Evolutionary conservation across 2,888 invertebrate genomes (phyloP), one percentile per base, ranked within the genome.

Genomic region (Hyalella azteca): DNA sequence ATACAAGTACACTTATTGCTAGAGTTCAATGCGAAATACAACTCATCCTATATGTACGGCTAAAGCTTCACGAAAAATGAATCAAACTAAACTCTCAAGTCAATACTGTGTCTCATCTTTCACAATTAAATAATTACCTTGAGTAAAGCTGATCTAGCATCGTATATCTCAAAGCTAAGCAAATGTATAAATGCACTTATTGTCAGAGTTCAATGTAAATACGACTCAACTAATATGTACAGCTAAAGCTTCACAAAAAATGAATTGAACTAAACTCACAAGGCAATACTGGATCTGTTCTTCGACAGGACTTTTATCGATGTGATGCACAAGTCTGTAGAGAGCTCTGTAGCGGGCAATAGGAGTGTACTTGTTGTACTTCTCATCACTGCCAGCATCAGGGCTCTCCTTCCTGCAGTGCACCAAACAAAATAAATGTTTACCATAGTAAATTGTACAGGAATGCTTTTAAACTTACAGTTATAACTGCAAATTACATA

Each of bases 271-370:
- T 66, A 48, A 76, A 89, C 91, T 89, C 87, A 93, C 93, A 88
- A 93, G 87, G 77, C 92, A 90, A 87, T 94, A 94, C 85, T 92
- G 92, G 84, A 91, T 90, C 79, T 93, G 89, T 86, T 94, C 93
- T 2, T 90, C 89, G 32, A 85, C 80, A 5, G 82, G 82, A 32
- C 79, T 60, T 7, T 48, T 73, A 15, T 78, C 66, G 41, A 85
- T 77, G 88, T 96, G 94, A 2, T 93, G 92, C 82, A 93, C 88
- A 13, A 95, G 89, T 80, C 91, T 90, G 87, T 93, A 92, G 87
- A 95, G 92, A 82, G 92, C 90, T 85, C 85, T 85, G 82, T 91
- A 91, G 88, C 91, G 92, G 85, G n/a, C 59, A n/a, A 41, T 60
- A 19, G 66, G 66, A 11, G 66, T 66, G n/a, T 36, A 36, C 19